phyloP scores from a whole-genome alignment of 2,797 vertebrate genomes.

The Chaunax sp. region DNA sequence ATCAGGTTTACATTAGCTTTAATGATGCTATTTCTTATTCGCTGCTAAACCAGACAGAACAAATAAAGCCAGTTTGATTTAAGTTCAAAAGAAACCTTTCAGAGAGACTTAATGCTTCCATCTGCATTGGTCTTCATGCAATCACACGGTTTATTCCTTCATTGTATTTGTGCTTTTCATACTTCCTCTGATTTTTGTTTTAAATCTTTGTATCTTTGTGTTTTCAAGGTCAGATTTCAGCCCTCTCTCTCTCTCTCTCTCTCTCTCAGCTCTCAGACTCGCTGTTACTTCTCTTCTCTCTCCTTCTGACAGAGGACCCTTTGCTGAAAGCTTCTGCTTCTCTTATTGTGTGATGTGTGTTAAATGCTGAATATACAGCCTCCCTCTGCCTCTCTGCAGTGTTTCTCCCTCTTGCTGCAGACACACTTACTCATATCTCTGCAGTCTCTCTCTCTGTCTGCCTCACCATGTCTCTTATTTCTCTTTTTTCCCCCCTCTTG shows the following conservation, averaged over 20 bases:
- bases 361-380: constrained; percentile 46
- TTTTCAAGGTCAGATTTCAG: constrained; percentile 36
- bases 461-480: constrained; percentile 5
- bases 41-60: too few species aligned
- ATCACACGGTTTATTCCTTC: too few species aligned
- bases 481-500: not conserved
- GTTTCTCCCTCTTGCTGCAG: constrained; percentile 57
- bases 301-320: constrained; percentile 26
- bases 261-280: constrained; percentile 14
- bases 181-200: constrained; percentile 17
- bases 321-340: constrained; percentile 42
- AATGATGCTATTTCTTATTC: too few species aligned
- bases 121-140: too few species aligned
- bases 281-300: not conserved
- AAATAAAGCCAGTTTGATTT: too few species aligned
- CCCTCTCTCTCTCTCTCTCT: not conserved
- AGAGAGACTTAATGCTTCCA: too few species aligned
- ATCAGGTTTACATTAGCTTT: not conserved
- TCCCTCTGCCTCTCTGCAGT: constrained; percentile 58
- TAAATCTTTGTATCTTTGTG: constrained; percentile 1
- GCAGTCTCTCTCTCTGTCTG: constrained; percentile 49
- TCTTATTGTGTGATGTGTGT: constrained; percentile 47
- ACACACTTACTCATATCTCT: constrained; percentile 55
- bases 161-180: not conserved
- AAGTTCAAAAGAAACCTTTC: too few species aligned